These are phyloP conservation scores for Malacosoma neustria DNA, from an alignment of 2,888 invertebrate genomes.

Conservation along the genomic window DNA sequence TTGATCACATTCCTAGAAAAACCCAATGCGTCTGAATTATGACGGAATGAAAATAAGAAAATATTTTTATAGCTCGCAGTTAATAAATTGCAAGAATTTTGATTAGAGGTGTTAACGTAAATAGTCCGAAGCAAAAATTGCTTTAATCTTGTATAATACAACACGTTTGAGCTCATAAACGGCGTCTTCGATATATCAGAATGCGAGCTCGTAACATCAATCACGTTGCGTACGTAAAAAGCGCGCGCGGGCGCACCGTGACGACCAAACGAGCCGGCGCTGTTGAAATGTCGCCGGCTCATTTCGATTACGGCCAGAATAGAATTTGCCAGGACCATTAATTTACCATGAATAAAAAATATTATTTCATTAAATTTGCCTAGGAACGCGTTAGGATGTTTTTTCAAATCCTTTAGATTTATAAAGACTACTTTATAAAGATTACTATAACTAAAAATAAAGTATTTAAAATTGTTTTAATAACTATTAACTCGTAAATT, in stretches of 20 bases:
- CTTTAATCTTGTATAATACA: conserved; percentile 1
- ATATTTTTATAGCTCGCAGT: no score
- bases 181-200: conserved; percentile 5
- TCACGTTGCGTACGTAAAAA: conserved; percentile 9
- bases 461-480: no score
- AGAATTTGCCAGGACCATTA: neutral
- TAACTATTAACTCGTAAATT: no score
- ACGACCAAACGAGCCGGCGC: conserved; percentile 8
- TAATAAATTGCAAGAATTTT: neutral
- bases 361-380: no score
- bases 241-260: conserved; percentile 6
- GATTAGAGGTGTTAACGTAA: neutral
- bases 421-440: no score
- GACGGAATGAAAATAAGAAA: no score
- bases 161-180: conserved; percentile 1
- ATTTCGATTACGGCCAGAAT: conserved; percentile 1
- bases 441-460: no score
- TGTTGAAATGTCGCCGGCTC: conserved; percentile 3
- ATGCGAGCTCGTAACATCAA: conserved; percentile 11
- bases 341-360: neutral
- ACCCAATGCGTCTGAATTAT: no score
- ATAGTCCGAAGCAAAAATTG: neutral
- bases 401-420: no score
- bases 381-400: no score
- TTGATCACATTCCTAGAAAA: no score